These are phyloP conservation scores for Lophotriccus pileatus DNA, from an alignment of 2,797 vertebrate genomes.

Conservation along the genomic window DNA sequence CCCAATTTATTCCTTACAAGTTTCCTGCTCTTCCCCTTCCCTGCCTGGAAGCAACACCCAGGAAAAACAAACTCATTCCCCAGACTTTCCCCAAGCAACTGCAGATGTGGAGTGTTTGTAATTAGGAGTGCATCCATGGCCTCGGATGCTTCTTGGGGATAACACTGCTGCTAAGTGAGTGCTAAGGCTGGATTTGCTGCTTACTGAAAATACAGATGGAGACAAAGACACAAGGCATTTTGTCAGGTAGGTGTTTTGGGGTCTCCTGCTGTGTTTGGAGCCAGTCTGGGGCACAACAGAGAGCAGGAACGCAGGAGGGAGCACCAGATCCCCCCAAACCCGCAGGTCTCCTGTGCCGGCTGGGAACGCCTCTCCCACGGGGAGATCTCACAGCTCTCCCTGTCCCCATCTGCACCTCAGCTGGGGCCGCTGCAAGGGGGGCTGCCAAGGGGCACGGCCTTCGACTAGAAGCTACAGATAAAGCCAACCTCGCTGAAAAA, in stretches of 20 bases:
- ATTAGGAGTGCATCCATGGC: rapidly evolving
- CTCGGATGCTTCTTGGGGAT: neutral
- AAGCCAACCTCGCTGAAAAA: neutral
- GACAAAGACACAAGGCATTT: neutral
- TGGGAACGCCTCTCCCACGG: rapidly evolving
- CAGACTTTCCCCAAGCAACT: neutral
- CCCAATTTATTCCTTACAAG: neutral
- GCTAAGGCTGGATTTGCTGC: neutral
- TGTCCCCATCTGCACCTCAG: neutral
- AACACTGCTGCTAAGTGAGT: rapidly evolving
- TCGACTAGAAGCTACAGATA: neutral
- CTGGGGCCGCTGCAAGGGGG: neutral
- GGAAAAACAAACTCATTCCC: neutral
- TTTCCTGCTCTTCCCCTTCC: neutral
- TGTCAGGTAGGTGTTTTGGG: neutral
- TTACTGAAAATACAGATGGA: neutral
- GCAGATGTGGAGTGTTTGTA: neutral
- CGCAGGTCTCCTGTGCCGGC: neutral
- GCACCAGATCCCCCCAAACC: neutral
- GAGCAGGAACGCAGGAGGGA: neutral
- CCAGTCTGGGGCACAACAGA: rapidly evolving
- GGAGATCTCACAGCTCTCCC: neutral
- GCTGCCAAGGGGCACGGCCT: neutral
- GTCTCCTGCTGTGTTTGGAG: too few relatives aligned
- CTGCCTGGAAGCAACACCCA: neutral